A percentile compares a stretch with the other conserved stretches of the same genome.
Evolutionary conservation across 2,888 invertebrate genomes (phyloP).

Genomic region (Latrodectus elegans): DNA sequence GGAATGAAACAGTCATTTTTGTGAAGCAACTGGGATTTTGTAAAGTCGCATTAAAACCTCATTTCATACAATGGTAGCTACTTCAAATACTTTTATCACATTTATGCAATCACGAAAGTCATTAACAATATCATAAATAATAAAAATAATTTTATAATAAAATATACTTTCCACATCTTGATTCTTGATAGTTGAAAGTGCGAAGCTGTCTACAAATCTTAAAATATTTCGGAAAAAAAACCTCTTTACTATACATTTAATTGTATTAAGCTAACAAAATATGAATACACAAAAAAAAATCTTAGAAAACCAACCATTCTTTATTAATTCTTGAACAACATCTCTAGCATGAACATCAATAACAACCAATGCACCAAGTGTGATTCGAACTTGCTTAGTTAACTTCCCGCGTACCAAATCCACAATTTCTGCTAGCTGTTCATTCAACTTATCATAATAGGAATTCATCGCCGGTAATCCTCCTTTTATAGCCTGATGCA

Average conservation of each 20-base stretch:
- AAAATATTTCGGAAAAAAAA: too few species aligned
- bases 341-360: conserved; percentile 95
- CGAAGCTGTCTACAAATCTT: too few species aligned
- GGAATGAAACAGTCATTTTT: too few species aligned
- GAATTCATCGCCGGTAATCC: conserved; percentile 79
- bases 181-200: too few species aligned
- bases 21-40: too few species aligned
- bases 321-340: conserved; percentile 83
- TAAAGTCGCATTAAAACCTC: too few species aligned
- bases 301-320: conserved; percentile 75
- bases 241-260: not conserved
- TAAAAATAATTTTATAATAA: too few species aligned
- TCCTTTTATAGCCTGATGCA: conserved; percentile 83
- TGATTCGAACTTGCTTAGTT: conserved; percentile 89
- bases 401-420: conserved; percentile 87
- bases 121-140: too few species aligned
- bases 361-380: conserved; percentile 91
- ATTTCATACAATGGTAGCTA: too few species aligned
- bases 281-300: not conserved
- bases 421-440: conserved; percentile 84
- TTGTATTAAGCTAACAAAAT: not conserved
- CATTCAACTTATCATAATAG: conserved; percentile 78
- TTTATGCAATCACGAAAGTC: too few species aligned
- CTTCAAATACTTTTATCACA: too few species aligned
- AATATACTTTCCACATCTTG: too few species aligned